These are phyloP conservation scores for Spheniscus mendiculus DNA, from an alignment of 2,113 vertebrate species.

Conservation along the genomic window DNA sequence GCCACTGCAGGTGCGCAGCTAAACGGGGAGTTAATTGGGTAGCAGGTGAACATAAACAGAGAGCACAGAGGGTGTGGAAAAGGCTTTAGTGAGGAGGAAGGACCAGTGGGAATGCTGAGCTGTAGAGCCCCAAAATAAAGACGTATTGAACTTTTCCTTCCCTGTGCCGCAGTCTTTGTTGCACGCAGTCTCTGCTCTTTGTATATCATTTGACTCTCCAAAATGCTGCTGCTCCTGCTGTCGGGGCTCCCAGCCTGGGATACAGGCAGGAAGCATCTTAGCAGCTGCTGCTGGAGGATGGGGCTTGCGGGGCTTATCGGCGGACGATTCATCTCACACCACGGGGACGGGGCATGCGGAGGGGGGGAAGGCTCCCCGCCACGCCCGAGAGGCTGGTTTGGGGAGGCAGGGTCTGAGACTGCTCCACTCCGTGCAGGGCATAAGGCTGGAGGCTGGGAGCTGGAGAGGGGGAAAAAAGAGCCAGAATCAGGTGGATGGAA, in stretches of 20 bases:
- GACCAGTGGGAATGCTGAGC: slow-evolving; percentile 15
- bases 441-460: not conserved
- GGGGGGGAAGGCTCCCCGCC: not conserved
- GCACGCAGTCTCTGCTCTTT: not conserved
- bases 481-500: not conserved
- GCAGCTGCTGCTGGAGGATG: not conserved
- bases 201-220: not conserved
- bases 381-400: not conserved
- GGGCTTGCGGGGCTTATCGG: not conserved
- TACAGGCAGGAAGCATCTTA: not conserved
- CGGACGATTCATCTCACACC: accelerated
- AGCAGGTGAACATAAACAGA: slow-evolving; percentile 72
- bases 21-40: slow-evolving; percentile 71
- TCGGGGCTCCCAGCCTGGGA: not conserved
- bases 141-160: slow-evolving; percentile 7
- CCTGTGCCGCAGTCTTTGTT: not conserved
- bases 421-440: accelerated
- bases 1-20: slow-evolving; percentile 53
- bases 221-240: not conserved
- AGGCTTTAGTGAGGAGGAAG: slow-evolving; percentile 43
- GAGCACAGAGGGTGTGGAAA: slow-evolving; percentile 45
- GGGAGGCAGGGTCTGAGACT: not conserved
- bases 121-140: slow-evolving; percentile 34
- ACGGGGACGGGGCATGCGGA: accelerated
- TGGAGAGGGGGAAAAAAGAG: not conserved